Conservation (phyloP, 2,113 vertebrate species). For the Myrmophylax atrothorax region DNA sequence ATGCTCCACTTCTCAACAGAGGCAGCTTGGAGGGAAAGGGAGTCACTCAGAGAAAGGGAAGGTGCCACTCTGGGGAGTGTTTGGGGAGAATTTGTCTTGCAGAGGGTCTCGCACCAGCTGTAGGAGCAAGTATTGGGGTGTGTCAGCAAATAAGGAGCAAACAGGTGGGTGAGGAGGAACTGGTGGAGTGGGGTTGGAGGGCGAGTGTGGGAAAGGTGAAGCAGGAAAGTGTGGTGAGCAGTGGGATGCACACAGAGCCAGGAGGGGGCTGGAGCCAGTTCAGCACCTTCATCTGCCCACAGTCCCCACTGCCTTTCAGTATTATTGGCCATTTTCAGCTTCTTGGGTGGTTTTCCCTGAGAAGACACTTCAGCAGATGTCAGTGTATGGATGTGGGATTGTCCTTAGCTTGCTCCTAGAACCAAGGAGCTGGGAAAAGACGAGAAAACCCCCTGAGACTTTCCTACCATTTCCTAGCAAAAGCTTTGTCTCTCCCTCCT, state of each 20-base stretch:
- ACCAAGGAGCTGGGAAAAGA: not conserved
- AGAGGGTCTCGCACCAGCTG: not conserved
- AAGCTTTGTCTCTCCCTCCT: not conserved
- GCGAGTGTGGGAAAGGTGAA: rapidly evolving
- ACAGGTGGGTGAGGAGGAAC: not conserved
- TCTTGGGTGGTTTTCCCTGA: not conserved
- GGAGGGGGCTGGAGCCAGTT: not conserved
- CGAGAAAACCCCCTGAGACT: not conserved
- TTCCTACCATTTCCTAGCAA: not conserved
- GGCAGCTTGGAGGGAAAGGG: not conserved
- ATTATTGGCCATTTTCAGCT: not conserved
- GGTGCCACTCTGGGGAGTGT: not conserved
- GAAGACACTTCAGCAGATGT: not conserved
- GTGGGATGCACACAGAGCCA: not conserved
- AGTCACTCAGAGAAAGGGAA: not conserved
- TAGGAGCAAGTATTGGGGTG: not conserved
- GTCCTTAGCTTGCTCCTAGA: not conserved
- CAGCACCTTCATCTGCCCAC: not conserved
- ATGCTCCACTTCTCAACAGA: rapidly evolving
- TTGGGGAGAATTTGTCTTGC: not conserved
- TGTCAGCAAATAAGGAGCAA: not conserved
- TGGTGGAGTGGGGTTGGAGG: not conserved
- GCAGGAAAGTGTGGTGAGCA: not conserved
- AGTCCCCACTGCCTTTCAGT: not conserved
- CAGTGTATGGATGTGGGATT: not conserved